Percentiles rank a stretch among this genome's conserved stretches.
Evolutionary conservation across 2,888 invertebrate genomes (phyloP).

Genomic region (Drosophila ezoana): DNA sequence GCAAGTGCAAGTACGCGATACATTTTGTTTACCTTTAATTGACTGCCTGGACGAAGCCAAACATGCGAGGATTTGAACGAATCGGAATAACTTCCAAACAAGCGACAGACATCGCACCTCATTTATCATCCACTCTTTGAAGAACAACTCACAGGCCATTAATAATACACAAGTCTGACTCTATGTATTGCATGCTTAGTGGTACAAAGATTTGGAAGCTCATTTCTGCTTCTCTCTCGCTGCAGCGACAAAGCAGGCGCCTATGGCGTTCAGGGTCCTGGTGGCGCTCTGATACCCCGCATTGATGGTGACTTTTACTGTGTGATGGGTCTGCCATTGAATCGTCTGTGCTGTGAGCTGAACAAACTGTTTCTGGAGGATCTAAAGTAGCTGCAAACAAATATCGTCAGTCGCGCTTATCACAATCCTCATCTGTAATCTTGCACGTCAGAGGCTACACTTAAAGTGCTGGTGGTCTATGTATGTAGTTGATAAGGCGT

Average conservation of each 20-base stretch:
- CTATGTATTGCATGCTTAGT: background rate
- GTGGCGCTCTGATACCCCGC: conserved; percentile 92
- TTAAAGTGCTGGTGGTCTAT: conserved; percentile 28
- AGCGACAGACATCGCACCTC: too few species aligned
- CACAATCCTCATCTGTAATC: conserved; percentile 36
- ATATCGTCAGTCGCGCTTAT: conserved; percentile 17
- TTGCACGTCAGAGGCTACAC: conserved; percentile 65
- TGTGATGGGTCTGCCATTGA: conserved; percentile 94
- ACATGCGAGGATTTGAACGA: too few species aligned
- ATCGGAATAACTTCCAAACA: too few species aligned
- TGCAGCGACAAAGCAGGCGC: conserved; percentile 95
- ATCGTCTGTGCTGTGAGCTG: conserved; percentile 86
- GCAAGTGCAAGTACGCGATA: too few species aligned
- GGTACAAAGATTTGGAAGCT: background rate
- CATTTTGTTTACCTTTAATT: too few species aligned
- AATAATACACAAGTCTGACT: too few species aligned
- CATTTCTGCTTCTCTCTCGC: background rate
- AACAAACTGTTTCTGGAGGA: conserved; percentile 85
- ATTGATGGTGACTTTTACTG: conserved; percentile 95
- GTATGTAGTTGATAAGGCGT: conserved; percentile 52
- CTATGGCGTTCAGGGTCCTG: conserved; percentile 94
- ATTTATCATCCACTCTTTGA: too few species aligned
- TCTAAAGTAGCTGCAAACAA: conserved; percentile 22
- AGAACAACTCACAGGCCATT: too few species aligned
- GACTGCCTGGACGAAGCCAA: too few species aligned